Evolutionary conservation across 1,140 invertebrate genomes (phyloP).

Genomic region (Batillaria attramentaria): DNA sequence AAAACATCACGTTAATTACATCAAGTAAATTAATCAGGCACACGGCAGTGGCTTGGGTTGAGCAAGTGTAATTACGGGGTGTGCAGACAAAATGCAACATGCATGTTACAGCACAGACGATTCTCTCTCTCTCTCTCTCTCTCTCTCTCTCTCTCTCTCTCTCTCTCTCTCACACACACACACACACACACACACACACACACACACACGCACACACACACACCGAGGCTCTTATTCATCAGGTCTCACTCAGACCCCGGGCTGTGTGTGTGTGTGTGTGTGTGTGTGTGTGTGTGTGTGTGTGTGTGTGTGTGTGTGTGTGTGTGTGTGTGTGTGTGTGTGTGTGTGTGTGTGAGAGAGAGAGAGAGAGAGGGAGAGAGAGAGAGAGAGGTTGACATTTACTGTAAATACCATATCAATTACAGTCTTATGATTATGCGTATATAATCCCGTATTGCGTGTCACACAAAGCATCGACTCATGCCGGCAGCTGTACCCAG

Average conservation of each 20-base stretch:
- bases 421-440: too few species aligned
- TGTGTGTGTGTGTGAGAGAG: neutral
- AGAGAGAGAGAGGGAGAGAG: too few species aligned
- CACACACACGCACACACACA: neutral
- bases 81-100: too few species aligned
- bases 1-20: neutral
- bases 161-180: neutral
- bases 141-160: neutral
- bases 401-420: too few species aligned
- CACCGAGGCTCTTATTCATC: neutral
- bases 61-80: conserved; percentile 5
- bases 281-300: neutral
- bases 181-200: neutral
- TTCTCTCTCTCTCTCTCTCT: neutral
- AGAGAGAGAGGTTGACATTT: too few species aligned
- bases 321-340: neutral
- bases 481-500: too few species aligned
- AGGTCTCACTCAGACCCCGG: neutral
- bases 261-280: conserved; percentile 8
- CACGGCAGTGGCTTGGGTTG: neutral
- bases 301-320: neutral
- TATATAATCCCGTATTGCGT: too few species aligned
- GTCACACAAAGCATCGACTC: too few species aligned
- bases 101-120: neutral
- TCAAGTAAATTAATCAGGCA: neutral